Percentiles rank a stretch among this genome's conserved stretches.
Evolutionary conservation across 2,888 invertebrate species (phyloP).

Genomic region (Trichopria drosophilae): DNA sequence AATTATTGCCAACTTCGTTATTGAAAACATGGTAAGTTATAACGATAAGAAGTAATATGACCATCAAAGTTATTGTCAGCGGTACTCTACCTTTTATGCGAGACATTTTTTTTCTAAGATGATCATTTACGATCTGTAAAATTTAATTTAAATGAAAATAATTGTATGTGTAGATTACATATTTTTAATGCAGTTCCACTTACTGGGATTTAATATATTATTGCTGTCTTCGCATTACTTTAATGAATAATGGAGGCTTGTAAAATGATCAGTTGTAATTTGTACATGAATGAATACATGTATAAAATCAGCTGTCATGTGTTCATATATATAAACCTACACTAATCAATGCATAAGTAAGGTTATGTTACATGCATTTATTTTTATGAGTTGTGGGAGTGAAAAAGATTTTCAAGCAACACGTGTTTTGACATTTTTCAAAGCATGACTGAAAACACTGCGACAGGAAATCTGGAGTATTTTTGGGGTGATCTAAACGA

Average conservation of each 20-base stretch:
- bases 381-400: neutral
- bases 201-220: too few species aligned
- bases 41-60: constrained; percentile 47
- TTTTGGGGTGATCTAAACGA: constrained; percentile 60
- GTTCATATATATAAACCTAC: constrained; percentile 10
- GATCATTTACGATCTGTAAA: neutral
- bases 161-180: neutral
- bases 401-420: neutral
- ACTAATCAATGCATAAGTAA: constrained; percentile 13
- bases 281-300: too few species aligned
- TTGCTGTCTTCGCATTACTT: too few species aligned
- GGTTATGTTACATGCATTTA: neutral
- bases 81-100: constrained; percentile 48
- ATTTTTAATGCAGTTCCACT: too few species aligned
- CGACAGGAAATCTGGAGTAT: constrained; percentile 40
- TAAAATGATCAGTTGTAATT: too few species aligned
- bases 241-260: too few species aligned
- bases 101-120: constrained; percentile 39
- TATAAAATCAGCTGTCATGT: too few species aligned
- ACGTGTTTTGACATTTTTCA: neutral
- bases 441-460: constrained; percentile 21
- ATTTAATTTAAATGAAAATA: constrained; percentile 1
- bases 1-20: constrained; percentile 45
- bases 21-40: constrained; percentile 53
- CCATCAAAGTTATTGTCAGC: constrained; percentile 48